Conservation (phyloP, 2,797 vertebrate genomes). For the Cygnus olor region DNA sequence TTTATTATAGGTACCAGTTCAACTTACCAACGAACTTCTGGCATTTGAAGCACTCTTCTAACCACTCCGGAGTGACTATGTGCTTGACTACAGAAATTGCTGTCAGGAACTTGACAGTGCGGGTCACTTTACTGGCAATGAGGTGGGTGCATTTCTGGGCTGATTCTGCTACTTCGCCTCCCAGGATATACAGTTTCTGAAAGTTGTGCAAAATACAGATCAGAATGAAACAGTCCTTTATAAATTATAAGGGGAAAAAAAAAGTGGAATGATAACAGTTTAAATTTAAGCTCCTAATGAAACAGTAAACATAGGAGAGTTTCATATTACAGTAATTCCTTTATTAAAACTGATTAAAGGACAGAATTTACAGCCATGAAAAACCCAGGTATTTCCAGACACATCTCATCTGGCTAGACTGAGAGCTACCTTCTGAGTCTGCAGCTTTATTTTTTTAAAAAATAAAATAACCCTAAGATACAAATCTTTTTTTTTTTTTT, state of each 20-base stretch:
- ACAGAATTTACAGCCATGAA: background rate
- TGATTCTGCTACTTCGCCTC: constrained; percentile 90
- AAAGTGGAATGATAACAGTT: background rate
- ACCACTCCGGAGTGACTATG: constrained; percentile 93
- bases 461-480: background rate
- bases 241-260: background rate
- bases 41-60: constrained; percentile 94
- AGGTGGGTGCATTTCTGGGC: constrained; percentile 92
- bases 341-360: background rate
- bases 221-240: background rate
- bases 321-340: background rate
- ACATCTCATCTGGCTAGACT: background rate
- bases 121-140: constrained; percentile 91
- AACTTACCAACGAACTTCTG: constrained; percentile 92
- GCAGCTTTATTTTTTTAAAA: background rate
- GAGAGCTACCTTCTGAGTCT: background rate
- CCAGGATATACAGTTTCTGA: constrained; percentile 92
- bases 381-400: background rate
- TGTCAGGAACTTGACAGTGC: constrained; percentile 96
- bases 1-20: background rate
- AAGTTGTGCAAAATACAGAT: constrained; percentile 12
- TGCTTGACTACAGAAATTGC: constrained; percentile 93
- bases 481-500: background rate
- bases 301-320: background rate
- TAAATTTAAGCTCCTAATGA: background rate